Conservation (phyloP, 2,888 invertebrate species). For the Cheilosia grossa region DNA sequence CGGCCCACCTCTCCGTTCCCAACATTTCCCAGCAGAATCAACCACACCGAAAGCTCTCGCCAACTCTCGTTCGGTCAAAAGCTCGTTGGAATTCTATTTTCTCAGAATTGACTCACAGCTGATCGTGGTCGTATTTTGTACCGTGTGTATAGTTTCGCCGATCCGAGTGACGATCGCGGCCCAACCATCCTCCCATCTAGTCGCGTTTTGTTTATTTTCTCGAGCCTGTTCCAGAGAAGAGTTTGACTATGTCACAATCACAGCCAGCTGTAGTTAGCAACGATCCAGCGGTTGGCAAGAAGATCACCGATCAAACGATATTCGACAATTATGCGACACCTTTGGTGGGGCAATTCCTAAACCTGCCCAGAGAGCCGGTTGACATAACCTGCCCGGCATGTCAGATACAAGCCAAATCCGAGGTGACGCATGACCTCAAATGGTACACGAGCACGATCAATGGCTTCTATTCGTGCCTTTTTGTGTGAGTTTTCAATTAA, state of each 20-base stretch:
- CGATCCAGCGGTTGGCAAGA: constrained; percentile 49
- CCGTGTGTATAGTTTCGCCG: neutral
- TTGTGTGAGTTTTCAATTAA: constrained; percentile 78
- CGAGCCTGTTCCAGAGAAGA: neutral
- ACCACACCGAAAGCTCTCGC: constrained; percentile 20
- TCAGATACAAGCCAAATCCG: constrained; percentile 78
- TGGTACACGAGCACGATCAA: constrained; percentile 81
- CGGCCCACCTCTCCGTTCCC: neutral
- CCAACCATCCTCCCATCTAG: constrained; percentile 19
- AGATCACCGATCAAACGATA: constrained; percentile 76
- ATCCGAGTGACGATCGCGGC: constrained; percentile 33
- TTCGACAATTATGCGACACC: constrained; percentile 81
- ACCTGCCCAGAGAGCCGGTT: constrained; percentile 78
- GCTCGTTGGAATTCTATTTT: constrained; percentile 11
- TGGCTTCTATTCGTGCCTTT: constrained; percentile 80
- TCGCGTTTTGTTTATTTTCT: constrained; percentile 72
- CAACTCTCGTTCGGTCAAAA: constrained; percentile 1
- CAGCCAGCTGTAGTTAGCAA: constrained; percentile 38
- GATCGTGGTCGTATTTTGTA: constrained; percentile 16
- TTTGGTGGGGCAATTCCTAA: constrained; percentile 80
- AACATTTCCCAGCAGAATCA: too few species aligned
- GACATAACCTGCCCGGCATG: constrained; percentile 80
- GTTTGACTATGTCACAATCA: constrained; percentile 31
- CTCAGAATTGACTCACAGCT: constrained; percentile 22
- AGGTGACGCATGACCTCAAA: constrained; percentile 80